phyloP scores from a whole-genome alignment of 2,797 vertebrate species.

The Pseudomugil gertrudae region DNA sequence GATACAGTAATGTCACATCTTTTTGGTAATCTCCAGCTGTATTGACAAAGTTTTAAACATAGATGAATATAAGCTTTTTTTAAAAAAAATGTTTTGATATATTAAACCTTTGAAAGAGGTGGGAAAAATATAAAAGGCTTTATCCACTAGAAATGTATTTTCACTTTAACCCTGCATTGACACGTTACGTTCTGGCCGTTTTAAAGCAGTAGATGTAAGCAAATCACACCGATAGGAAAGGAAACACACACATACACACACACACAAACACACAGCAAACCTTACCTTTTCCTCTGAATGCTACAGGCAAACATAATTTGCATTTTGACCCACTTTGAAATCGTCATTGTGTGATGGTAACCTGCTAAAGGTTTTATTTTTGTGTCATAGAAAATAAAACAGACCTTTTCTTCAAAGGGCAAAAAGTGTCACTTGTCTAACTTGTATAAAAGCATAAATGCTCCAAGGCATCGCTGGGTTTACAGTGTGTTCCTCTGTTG shows the following conservation, averaged over 20 bases:
- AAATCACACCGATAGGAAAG: slow-evolving; percentile 6
- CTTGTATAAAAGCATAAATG: background rate
- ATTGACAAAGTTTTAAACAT: too few species aligned
- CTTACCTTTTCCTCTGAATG: slow-evolving; percentile 6
- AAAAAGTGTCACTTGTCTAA: background rate
- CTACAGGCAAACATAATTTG: background rate
- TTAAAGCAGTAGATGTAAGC: slow-evolving; percentile 21
- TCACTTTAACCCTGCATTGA: background rate
- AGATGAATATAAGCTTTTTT: too few species aligned
- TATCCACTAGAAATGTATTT: background rate
- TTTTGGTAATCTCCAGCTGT: too few species aligned
- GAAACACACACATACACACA: slow-evolving; percentile 21
- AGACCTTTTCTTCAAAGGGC: background rate
- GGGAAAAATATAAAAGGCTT: too few species aligned
- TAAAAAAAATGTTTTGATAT: background rate
- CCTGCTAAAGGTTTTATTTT: background rate
- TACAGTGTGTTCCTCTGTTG: background rate
- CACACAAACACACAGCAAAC: slow-evolving; percentile 16
- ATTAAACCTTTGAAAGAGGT: background rate
- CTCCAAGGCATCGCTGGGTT: background rate
- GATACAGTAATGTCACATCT: too few species aligned
- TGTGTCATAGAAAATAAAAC: background rate
- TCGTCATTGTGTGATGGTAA: slow-evolving; percentile 24
- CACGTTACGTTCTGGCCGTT: background rate
- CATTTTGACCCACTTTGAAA: slow-evolving; percentile 47